Base-by-base conservation (phyloP, 2,797 vertebrate species). In the Clarias platycephalus region DNA sequence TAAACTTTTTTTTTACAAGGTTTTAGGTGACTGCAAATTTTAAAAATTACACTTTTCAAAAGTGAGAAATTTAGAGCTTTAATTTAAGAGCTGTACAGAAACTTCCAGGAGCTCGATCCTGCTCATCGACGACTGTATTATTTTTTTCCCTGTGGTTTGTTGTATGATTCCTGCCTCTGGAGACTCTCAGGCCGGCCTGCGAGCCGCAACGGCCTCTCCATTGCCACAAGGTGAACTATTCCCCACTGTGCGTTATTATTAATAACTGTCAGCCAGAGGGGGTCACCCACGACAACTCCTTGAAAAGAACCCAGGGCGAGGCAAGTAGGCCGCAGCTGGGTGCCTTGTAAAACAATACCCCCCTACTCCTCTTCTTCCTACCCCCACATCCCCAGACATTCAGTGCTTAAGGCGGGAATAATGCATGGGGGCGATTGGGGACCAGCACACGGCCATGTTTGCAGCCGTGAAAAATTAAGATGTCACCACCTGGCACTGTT, bases 181-280 rank as follows among this genome's bases (percentile, higher is more conserved):
- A 89, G 88, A 82, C 80, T 80, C 78, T 85, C 86, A 88, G 87
- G 87, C 86, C 37, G 86, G 90, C 83, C 62, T 89, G 89, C 89
- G 88, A 90, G 90, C 63, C 75, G 86, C 85, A 85, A 87, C 34
- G 68, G 87, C 68, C 81, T 84, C 85, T 85, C 63, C 88, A 89
- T 87, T 85, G 83, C 90, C 91, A 92, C 93, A 94, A 94, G 92
- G 93, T 94, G 93, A 94, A 94, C 92, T 91, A 91, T 91, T 92
- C 91, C 89, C 90, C 60, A 80, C 90, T 88, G 92, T 53, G 87
- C 85, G 91, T 94, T 93, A 93, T 94, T 94, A 95, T 95, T 94
- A 94, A 94, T 94, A 94, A 94, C 93, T 93, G 92, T 92, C 93
- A 93, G 91, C 89, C 89, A 91, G 92, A 91, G 87, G 92, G 91